Percentiles rank a stretch among this genome's conserved stretches.
Evolutionary conservation across 2,113 vertebrate genomes (phyloP).

Genomic region (Ranitomeya variabilis): DNA sequence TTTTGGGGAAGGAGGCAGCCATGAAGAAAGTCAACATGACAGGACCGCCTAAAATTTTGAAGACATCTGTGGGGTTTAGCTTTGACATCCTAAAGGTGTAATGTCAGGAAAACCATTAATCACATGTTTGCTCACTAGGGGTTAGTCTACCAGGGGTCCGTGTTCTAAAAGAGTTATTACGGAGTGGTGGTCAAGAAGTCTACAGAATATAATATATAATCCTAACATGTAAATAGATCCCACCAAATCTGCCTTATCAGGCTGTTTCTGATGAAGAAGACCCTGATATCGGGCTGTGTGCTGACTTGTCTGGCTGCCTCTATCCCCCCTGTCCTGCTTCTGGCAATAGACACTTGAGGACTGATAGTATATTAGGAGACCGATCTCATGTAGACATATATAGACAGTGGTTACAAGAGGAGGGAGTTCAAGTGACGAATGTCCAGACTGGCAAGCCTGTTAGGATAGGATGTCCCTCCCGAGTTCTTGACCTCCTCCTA

Average conservation of each 20-base stretch:
- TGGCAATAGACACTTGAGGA: conserved; percentile 38
- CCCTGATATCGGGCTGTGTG: not conserved
- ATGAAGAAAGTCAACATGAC: too few relatives aligned
- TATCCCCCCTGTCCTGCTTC: conserved; percentile 16
- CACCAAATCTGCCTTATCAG: not conserved
- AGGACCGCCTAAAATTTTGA: too few relatives aligned
- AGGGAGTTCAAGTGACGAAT: conserved; percentile 51
- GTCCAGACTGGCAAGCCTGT: conserved; percentile 61
- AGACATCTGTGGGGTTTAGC: too few relatives aligned
- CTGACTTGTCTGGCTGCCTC: not conserved
- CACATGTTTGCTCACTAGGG: too few relatives aligned
- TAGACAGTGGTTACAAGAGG: conserved; percentile 60
- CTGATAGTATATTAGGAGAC: not conserved
- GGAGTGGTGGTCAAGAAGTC: too few relatives aligned
- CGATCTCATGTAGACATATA: conserved; percentile 60
- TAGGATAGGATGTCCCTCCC: conserved; percentile 56
- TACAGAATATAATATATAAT: too few relatives aligned
- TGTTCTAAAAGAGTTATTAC: too few relatives aligned
- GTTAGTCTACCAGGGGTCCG: too few relatives aligned
- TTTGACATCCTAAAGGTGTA: too few relatives aligned
- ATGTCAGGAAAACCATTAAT: too few relatives aligned
- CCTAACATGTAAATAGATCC: not conserved
- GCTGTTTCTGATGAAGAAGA: not conserved
- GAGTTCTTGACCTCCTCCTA: conserved; percentile 59
- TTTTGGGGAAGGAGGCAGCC: too few relatives aligned